Percentiles rank a stretch among this genome's conserved stretches.
Evolutionary conservation across 2,888 invertebrate species (phyloP).

Genomic region (Allophyes oxyacanthae): DNA sequence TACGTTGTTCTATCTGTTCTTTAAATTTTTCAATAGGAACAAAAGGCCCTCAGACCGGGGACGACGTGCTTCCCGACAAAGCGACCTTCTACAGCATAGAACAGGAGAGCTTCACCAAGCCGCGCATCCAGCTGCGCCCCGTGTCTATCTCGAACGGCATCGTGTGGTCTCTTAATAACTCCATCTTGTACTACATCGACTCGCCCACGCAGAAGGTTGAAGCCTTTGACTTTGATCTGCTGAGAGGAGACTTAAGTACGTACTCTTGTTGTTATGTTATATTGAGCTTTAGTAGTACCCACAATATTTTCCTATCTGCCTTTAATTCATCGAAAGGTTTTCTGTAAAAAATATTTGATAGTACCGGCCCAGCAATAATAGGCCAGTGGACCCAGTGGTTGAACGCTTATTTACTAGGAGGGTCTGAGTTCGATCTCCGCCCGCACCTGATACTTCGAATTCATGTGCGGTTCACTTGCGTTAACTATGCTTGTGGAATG

Average conservation of each 20-base stretch:
- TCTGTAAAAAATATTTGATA: no score
- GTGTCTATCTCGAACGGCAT: slow-evolving; percentile 93
- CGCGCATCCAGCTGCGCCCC: slow-evolving; percentile 69
- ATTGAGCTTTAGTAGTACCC: no score
- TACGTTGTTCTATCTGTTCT: no score
- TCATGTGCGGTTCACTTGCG: no score
- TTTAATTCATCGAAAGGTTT: no score
- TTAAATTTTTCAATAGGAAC: slow-evolving; percentile 80
- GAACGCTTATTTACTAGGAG: no score
- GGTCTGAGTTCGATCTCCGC: no score
- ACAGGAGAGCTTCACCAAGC: slow-evolving; percentile 63
- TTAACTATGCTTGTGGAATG: no score
- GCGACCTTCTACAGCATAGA: slow-evolving; percentile 89
- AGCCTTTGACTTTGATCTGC: slow-evolving; percentile 91
- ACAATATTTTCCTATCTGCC: no score
- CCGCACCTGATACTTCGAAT: no score
- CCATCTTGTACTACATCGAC: slow-evolving; percentile 93
- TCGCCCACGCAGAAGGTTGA: slow-evolving; percentile 90
- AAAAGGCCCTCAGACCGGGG: slow-evolving; percentile 88
- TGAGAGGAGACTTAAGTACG: slow-evolving; percentile 73
- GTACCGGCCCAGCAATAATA: no score
- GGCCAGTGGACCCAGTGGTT: no score
- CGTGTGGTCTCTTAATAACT: slow-evolving; percentile 91
- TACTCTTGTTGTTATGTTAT: slow-evolving; percentile 11
- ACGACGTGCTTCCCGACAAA: slow-evolving; percentile 83